Evolutionary conservation across 1,140 invertebrate species (phyloP).

Genomic region (Heliconius himera): DNA sequence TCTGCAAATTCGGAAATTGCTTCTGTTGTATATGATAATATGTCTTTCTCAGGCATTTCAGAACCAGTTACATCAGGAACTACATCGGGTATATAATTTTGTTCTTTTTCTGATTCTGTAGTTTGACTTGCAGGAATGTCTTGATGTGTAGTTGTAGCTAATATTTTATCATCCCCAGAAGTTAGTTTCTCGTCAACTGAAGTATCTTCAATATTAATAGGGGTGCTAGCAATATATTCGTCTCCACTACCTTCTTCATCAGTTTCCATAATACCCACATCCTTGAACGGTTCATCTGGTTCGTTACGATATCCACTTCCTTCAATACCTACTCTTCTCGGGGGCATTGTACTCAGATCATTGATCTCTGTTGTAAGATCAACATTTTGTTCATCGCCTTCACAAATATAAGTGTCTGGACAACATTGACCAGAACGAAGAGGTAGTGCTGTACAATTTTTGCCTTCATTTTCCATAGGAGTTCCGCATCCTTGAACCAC

Average conservation of each 20-base stretch:
- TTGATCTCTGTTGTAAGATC: conserved; percentile 52
- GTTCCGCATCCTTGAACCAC: conserved; percentile 95
- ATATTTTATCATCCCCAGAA: conserved; percentile 43
- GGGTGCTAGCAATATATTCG: conserved; percentile 56
- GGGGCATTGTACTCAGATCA: conserved; percentile 58
- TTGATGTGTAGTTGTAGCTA: conserved; percentile 25
- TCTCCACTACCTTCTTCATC: conserved; percentile 67
- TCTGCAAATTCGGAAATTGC: not conserved
- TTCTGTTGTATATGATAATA: conserved; percentile 25
- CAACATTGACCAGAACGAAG: conserved; percentile 92
- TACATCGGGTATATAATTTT: conserved; percentile 41
- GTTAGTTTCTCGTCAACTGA: conserved; percentile 47
- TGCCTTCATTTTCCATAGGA: conserved; percentile 90
- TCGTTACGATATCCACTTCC: conserved; percentile 76
- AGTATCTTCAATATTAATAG: conserved; percentile 35
- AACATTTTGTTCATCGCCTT: conserved; percentile 82
- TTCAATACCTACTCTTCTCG: conserved; percentile 64
- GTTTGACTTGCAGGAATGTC: not conserved
- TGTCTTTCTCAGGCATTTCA: conserved; percentile 17
- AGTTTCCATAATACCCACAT: conserved; percentile 48
- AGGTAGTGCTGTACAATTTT: conserved; percentile 90
- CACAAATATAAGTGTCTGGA: conserved; percentile 93
- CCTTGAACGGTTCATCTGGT: conserved; percentile 66
- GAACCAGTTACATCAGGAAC: conserved; percentile 30
- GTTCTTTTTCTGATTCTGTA: conserved; percentile 41